Evolutionary conservation across 2,888 invertebrate species (phyloP), one percentile per base, ranked within the genome.

Genomic region (Cenopis cana): DNA sequence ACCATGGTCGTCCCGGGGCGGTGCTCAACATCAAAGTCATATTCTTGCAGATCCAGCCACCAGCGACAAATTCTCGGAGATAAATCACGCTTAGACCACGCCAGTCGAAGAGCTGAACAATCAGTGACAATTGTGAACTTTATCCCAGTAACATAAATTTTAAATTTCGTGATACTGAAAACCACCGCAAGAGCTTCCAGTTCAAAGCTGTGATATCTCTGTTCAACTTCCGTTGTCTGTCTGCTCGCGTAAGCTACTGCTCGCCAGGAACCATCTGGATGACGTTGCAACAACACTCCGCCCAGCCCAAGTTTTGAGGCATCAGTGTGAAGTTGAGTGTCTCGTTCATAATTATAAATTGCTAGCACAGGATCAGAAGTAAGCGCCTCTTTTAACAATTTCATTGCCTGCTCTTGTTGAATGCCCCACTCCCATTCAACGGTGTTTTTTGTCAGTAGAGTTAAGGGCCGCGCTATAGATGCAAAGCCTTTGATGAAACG

Each of bases 401-500:
- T 12, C 2, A 55, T 2, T 14, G 73, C 68, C 17, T 50, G 12
- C 1, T 59, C 64, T 50, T 73, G 73, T 11, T 73, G 24, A 20
- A 12, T n/a, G 8, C 62, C 50, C 70, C 68, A 71, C 2, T 33
- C 2, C 73, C 70, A 68, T n/a, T 62, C 52, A 2, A 41, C 29
- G n/a, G 17, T 59, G 41, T 74, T 76, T 38, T 72, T 73, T 29
- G 73, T 67, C 4, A 74, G 54, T 17, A 10, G 24, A 6, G 74
- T 74, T 11, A 74, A 49, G 3, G 74, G 74, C 38, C 73, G 49
- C 14, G 73, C 74, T 17, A 74, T 70, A 29, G 46, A 38, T 8
- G 74, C 75, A 62, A 72, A 73, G 2, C 64, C 75, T 29, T 72
- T 68, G 12, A 75, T 67, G 59, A 72, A 75, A 41, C 72, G 73